These are phyloP conservation scores for Ochropleura leucogaster DNA, from an alignment of 2,888 invertebrate genomes.

Conservation along the genomic window DNA sequence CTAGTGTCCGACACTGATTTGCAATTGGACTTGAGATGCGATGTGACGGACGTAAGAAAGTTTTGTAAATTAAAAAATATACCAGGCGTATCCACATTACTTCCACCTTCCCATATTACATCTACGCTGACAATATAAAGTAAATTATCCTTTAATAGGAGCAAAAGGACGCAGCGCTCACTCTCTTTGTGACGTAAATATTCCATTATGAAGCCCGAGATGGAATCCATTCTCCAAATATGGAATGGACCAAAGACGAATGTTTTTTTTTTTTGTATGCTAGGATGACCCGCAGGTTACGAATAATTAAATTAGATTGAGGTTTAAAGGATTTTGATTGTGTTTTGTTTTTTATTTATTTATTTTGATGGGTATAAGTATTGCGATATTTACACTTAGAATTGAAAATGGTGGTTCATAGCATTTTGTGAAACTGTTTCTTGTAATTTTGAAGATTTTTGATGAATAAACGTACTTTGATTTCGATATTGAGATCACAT, in stretches of 20 bases:
- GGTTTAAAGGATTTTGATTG: slow-evolving; percentile 19
- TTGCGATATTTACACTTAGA: too few relatives aligned
- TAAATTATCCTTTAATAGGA: slow-evolving; percentile 82
- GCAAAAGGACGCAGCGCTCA: slow-evolving; percentile 63
- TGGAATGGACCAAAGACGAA: slow-evolving; percentile 35
- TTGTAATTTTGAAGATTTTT: too few relatives aligned
- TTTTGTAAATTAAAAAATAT: neutral
- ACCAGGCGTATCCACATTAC: slow-evolving; percentile 61
- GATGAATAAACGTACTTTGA: too few relatives aligned
- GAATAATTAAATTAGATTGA: slow-evolving; percentile 65
- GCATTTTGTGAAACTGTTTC: too few relatives aligned
- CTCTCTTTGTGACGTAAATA: slow-evolving; percentile 59
- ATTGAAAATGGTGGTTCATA: too few relatives aligned
- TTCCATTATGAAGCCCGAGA: slow-evolving; percentile 56
- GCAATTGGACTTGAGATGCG: too few relatives aligned
- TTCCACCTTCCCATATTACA: slow-evolving; percentile 32
- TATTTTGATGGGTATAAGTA: neutral
- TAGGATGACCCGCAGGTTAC: slow-evolving; percentile 52
- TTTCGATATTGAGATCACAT: neutral
- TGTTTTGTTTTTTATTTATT: neutral
- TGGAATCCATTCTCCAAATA: slow-evolving; percentile 64
- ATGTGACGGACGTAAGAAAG: too few relatives aligned
- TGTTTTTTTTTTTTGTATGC: slow-evolving; percentile 54
- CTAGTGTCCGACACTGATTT: too few relatives aligned
- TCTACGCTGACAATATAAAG: slow-evolving; percentile 82